Evolutionary conservation across 2,113 vertebrate species (phyloP).

Genomic region (Poeciliopsis occidentalis): DNA sequence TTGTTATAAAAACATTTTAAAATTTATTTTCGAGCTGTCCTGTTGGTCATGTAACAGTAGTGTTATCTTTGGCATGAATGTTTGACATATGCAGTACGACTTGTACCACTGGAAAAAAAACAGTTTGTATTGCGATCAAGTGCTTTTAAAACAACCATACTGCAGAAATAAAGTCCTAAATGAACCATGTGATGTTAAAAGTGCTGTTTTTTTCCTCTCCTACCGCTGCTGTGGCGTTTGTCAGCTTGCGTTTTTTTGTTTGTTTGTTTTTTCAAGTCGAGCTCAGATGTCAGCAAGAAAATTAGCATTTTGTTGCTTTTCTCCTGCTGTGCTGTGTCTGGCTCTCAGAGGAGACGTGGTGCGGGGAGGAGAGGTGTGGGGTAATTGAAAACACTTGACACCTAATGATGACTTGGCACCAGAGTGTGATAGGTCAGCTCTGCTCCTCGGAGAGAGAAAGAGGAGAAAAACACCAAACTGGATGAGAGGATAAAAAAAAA

Average conservation of each 20-base stretch:
- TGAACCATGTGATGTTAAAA: conserved; percentile 43
- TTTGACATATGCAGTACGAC: conserved; percentile 78
- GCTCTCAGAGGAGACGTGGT: conserved; percentile 53
- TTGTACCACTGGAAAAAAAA: conserved; percentile 68
- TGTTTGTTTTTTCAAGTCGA: conserved; percentile 22
- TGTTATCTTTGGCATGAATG: conserved; percentile 77
- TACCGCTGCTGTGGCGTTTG: conserved; percentile 10
- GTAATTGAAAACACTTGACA: conserved; percentile 70
- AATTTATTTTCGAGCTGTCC: conserved; percentile 74
- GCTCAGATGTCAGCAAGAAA: conserved; percentile 28
- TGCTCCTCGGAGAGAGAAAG: conserved; percentile 48
- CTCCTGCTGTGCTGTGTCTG: conserved; percentile 72
- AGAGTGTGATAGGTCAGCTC: conserved; percentile 59
- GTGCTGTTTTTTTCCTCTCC: not conserved
- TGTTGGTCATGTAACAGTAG: conserved; percentile 62
- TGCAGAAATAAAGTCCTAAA: conserved; percentile 80
- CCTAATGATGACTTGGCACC: conserved; percentile 71
- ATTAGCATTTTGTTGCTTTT: conserved; percentile 74
- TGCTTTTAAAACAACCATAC: conserved; percentile 80
- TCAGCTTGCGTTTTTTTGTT: conserved; percentile 6
- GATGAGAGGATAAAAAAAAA: conserved; percentile 8
- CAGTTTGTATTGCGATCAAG: conserved; percentile 79
- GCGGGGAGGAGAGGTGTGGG: conserved; percentile 50
- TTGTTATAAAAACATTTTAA: conserved; percentile 74
- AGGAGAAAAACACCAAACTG: not conserved